phyloP scores from a whole-genome alignment of 2,113 vertebrate genomes.

The Microtus ochrogaster region DNA sequence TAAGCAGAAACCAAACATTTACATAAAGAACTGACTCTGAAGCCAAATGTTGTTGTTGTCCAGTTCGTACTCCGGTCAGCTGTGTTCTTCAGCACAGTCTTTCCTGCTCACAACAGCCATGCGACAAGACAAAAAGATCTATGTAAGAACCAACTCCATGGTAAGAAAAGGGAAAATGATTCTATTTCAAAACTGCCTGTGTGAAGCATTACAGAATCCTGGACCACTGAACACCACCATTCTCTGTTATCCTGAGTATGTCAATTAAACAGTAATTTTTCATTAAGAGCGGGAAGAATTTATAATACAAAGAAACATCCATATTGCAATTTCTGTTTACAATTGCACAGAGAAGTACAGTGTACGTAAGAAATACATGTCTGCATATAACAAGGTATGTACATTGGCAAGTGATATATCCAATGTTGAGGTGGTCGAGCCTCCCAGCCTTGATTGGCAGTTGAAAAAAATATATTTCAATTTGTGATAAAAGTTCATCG shows the following conservation, averaged over 20 bases:
- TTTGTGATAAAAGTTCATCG: slow-evolving; percentile 85
- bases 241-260: slow-evolving; percentile 98
- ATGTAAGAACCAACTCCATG: slow-evolving; percentile 81
- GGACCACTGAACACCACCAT: slow-evolving; percentile 88
- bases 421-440: slow-evolving; percentile 87
- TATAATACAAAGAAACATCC: slow-evolving; percentile 95
- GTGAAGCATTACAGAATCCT: slow-evolving; percentile 88
- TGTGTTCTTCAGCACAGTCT: slow-evolving; percentile 70
- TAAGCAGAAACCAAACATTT: slow-evolving; percentile 80
- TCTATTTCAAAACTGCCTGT: slow-evolving; percentile 84
- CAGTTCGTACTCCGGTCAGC: slow-evolving; percentile 67
- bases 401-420: slow-evolving; percentile 90
- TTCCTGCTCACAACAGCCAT: slow-evolving; percentile 83
- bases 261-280: slow-evolving; percentile 94
- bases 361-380: slow-evolving; percentile 89
- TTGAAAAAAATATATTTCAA: slow-evolving; percentile 86
- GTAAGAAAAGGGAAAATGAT: slow-evolving; percentile 82
- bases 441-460: slow-evolving; percentile 88
- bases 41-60: slow-evolving; percentile 79
- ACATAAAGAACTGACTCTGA: slow-evolving; percentile 68
- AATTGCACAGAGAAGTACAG: slow-evolving; percentile 90
- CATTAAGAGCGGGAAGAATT: slow-evolving; percentile 92
- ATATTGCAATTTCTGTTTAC: slow-evolving; percentile 91
- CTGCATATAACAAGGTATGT: slow-evolving; percentile 91
- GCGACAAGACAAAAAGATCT: slow-evolving; percentile 80